A percentile compares a stretch with the other conserved stretches of the same genome.
Evolutionary conservation across 2,888 invertebrate species (phyloP).

Genomic region (Eutolmus rufibarbis): DNA sequence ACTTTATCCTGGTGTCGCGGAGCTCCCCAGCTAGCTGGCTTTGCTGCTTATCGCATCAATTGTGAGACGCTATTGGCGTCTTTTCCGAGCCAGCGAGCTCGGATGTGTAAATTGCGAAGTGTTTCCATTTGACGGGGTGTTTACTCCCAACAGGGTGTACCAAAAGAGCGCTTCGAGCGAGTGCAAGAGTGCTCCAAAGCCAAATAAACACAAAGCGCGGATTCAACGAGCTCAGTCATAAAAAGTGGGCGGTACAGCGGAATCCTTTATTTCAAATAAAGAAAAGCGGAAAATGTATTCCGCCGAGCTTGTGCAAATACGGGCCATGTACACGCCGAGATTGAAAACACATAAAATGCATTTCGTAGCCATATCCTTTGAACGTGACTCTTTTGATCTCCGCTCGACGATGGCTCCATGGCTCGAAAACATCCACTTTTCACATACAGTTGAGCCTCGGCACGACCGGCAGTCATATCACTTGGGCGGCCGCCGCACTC

Average conservation of each 20-base stretch:
- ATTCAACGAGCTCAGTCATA: neutral
- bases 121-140: constrained; percentile 22
- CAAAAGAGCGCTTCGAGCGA: neutral
- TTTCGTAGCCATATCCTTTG: constrained; percentile 35
- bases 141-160: constrained; percentile 9
- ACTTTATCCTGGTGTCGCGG: neutral
- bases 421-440: constrained; percentile 30
- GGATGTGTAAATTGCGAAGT: neutral
- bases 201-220: constrained; percentile 27
- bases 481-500: neutral
- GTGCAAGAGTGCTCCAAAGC: neutral
- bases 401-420: neutral
- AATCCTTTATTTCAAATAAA: constrained; percentile 31
- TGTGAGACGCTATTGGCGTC: constrained; percentile 8
- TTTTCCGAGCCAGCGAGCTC: constrained; percentile 21
- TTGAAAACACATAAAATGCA: constrained; percentile 39
- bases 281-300: constrained; percentile 18
- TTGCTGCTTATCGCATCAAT: constrained; percentile 20
- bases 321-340: constrained; percentile 21
- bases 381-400: constrained; percentile 40
- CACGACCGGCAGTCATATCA: neutral
- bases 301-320: constrained; percentile 30
- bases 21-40: neutral
- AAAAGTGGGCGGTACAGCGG: constrained; percentile 3
- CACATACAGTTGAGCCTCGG: constrained; percentile 1